These are phyloP conservation scores for Muscicapa adusta DNA, from an alignment of 2,113 vertebrate genomes.

Conservation along the genomic window DNA sequence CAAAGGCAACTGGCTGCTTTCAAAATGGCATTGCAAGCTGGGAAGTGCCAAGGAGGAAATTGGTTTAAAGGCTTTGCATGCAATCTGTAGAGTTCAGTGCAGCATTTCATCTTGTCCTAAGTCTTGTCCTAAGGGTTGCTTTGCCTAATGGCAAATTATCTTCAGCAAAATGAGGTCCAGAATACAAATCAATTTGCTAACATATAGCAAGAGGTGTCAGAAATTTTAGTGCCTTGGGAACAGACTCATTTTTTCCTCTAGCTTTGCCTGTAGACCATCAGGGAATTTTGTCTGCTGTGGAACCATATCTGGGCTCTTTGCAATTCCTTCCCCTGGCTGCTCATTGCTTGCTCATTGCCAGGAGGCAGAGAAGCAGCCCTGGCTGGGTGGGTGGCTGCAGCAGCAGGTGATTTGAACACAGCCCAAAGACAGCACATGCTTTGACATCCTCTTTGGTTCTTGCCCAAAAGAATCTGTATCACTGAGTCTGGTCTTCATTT, in stretches of 20 bases:
- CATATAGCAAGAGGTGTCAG: accelerated
- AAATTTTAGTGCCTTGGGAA: not conserved
- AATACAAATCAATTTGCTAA: not conserved
- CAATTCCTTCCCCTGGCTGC: not conserved
- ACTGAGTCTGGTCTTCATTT: not conserved
- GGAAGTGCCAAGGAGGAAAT: not conserved
- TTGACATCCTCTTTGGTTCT: not conserved
- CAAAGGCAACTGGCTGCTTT: not conserved
- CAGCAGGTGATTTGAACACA: not conserved
- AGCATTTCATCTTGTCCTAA: not conserved
- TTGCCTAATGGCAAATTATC: not conserved
- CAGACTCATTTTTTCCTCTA: not conserved
- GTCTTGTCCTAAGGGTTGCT: not conserved
- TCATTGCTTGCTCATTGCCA: not conserved
- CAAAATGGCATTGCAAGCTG: not conserved
- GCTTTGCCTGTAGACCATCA: not conserved
- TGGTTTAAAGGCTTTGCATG: not conserved
- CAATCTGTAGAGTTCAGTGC: not conserved
- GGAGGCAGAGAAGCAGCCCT: not conserved
- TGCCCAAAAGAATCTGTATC: not conserved
- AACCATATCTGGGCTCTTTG: not conserved
- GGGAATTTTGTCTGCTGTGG: not conserved
- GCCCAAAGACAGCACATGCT: not conserved
- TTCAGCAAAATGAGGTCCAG: not conserved
- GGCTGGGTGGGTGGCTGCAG: not conserved